These are phyloP conservation scores for Tenualosa ilisha DNA, from an alignment of 2,797 vertebrate species.

Conservation along the genomic window DNA sequence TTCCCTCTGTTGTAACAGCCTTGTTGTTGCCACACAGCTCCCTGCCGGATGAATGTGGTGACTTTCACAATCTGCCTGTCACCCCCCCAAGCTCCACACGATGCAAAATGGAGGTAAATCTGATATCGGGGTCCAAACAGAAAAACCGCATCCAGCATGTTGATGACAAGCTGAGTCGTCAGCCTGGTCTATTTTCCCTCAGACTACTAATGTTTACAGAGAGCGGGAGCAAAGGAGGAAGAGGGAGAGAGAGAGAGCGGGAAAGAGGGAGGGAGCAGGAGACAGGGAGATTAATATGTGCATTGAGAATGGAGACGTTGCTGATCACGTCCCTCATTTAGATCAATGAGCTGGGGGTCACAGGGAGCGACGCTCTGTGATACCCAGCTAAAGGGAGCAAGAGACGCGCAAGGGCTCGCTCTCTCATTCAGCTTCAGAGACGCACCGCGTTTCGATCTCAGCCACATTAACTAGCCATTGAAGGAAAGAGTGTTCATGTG, in stretches of 20 bases:
- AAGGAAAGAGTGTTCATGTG: constrained; percentile 37
- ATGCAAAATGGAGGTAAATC: constrained; percentile 31
- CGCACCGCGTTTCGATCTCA: constrained; percentile 48
- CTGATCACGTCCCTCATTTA: constrained; percentile 56
- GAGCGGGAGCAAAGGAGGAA: neutral
- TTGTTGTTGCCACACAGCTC: constrained; percentile 45
- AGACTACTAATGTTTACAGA: constrained; percentile 25
- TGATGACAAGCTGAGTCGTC: constrained; percentile 17
- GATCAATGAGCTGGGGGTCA: constrained; percentile 51
- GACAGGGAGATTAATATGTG: constrained; percentile 47
- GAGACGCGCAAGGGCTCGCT: constrained; percentile 21
- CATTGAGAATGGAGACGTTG: constrained; percentile 48
- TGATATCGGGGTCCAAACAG: constrained; percentile 32
- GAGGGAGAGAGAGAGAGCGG: neutral
- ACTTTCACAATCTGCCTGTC: constrained; percentile 50
- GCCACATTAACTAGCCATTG: constrained; percentile 55
- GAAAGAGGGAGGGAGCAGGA: neutral
- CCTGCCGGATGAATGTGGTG: constrained; percentile 39
- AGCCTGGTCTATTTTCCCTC: constrained; percentile 13
- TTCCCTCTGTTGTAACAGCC: constrained; percentile 39
- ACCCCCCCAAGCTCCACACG: too few species aligned
- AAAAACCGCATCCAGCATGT: constrained; percentile 24
- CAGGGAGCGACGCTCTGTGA: constrained; percentile 36
- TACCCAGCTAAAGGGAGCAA: constrained; percentile 9
- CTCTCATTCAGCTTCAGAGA: constrained; percentile 56